Percentiles rank a stretch among this genome's conserved stretches.
These are phyloP conservation scores for Achlya flavicornis DNA, from an alignment of 2,888 invertebrate genomes.

Conservation along the genomic window DNA sequence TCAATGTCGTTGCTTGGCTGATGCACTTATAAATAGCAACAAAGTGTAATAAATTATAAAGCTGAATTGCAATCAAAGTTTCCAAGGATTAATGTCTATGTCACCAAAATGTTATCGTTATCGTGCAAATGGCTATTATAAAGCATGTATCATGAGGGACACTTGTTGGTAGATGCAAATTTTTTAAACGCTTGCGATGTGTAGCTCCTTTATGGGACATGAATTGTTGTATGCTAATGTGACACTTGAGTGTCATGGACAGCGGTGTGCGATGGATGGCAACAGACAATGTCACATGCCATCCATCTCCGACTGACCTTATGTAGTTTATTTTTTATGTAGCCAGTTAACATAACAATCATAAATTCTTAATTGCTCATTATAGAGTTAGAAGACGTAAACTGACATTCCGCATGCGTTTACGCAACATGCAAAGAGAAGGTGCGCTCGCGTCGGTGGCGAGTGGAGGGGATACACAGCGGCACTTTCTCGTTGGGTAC, in stretches of 20 bases:
- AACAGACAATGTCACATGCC: conserved; percentile 18
- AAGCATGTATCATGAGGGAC: conserved; percentile 17
- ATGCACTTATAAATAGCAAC: conserved; percentile 15
- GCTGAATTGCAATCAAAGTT: background rate
- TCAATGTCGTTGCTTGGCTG: conserved; percentile 21
- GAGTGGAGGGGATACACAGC: conserved; percentile 37
- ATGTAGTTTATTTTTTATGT: background rate
- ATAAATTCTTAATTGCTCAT: background rate
- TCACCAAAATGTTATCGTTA: background rate
- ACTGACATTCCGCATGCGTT: conserved; percentile 66
- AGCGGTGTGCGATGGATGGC: conserved; percentile 30
- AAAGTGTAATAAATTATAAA: conserved; percentile 8
- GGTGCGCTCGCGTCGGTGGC: conserved; percentile 47
- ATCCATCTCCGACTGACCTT: conserved; percentile 13
- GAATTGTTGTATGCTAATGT: conserved; percentile 56
- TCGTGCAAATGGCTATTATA: background rate
- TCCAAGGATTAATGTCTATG: background rate
- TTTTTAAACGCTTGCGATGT: conserved; percentile 41
- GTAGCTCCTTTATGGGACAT: conserved; percentile 37
- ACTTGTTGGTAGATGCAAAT: conserved; percentile 14
- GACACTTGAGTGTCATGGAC: conserved; percentile 42
- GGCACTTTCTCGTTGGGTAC: conserved; percentile 76
- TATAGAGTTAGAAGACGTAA: conserved; percentile 44
- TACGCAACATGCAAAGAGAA: conserved; percentile 78
- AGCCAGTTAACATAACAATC: conserved; percentile 9